Evolutionary conservation across 92 coral and sea anemone genomes (phyloP).

Genomic region (Umimayanthus chanpuru): DNA sequence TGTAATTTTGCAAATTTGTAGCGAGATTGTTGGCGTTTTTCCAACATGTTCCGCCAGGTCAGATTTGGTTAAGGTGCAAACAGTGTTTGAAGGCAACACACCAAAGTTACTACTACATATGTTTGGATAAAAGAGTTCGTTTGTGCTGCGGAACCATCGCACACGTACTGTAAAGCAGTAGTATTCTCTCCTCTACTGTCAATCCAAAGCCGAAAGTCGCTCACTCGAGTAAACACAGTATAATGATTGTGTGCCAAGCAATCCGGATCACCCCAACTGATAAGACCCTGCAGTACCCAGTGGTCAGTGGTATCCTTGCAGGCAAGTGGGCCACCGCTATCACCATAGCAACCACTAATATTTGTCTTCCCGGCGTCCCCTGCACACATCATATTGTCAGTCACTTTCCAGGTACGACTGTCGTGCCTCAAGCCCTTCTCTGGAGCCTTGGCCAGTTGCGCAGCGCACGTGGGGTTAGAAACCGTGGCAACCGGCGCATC

Average conservation of each 20-base stretch:
- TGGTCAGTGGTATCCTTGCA: conserved; percentile 52
- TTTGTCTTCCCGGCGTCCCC: conserved; percentile 64
- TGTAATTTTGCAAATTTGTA: too few relatives aligned
- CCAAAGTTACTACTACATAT: neutral
- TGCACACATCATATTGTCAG: conserved; percentile 63
- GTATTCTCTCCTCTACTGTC: conserved; percentile 31
- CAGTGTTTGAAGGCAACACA: neutral
- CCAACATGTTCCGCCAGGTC: too few relatives aligned
- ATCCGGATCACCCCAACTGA: conserved; percentile 59
- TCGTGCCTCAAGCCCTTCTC: conserved; percentile 23
- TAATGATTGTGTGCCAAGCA: conserved; percentile 52
- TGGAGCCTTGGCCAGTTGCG: conserved; percentile 31
- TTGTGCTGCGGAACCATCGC: neutral
- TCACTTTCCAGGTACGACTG: conserved; percentile 29
- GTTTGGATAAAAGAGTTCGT: neutral
- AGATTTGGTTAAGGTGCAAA: neutral
- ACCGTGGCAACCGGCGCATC: conserved; percentile 58
- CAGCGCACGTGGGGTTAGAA: conserved; percentile 51
- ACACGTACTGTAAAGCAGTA: neutral
- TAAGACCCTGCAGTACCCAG: conserved; percentile 67
- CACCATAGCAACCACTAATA: conserved; percentile 62
- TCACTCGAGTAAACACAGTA: conserved; percentile 62
- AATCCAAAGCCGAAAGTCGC: conserved; percentile 59
- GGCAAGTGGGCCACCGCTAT: conserved; percentile 70
- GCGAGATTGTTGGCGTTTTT: too few relatives aligned